phyloP scores from a whole-genome alignment of 2,888 invertebrate genomes.

The Abscondita cerata region DNA sequence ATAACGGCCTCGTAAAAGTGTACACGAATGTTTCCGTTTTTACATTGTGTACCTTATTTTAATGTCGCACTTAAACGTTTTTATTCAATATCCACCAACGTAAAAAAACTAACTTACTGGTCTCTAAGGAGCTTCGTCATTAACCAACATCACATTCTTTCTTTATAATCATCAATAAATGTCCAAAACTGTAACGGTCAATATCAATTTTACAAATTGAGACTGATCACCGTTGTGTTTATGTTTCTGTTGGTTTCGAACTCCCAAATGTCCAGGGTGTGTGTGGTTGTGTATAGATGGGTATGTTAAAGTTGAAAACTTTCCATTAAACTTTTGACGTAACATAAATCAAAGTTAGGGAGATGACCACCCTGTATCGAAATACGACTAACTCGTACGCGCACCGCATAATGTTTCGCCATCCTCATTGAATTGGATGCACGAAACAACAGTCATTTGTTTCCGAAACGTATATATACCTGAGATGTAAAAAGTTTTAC shows the following conservation, averaged over 20 bases:
- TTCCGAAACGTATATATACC: too few relatives aligned
- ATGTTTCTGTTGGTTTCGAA: constrained; percentile 20
- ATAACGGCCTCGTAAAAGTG: constrained; percentile 30
- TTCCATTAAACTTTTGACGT: constrained; percentile 19
- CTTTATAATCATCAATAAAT: constrained; percentile 33
- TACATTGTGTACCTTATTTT: constrained; percentile 23
- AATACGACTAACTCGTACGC: too few relatives aligned
- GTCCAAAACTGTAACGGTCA: constrained; percentile 39
- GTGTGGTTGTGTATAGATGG: constrained; percentile 17
- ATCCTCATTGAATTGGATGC: constrained; percentile 12
- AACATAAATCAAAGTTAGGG: constrained; percentile 6
- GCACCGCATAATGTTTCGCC: too few relatives aligned
- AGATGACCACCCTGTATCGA: background rate
- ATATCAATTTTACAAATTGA: constrained; percentile 47
- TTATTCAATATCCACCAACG: constrained; percentile 24
- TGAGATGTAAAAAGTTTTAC: constrained; percentile 33
- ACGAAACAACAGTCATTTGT: constrained; percentile 10
- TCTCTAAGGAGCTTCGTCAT: too few relatives aligned
- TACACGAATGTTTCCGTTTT: constrained; percentile 22
- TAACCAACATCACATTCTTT: constrained; percentile 11
- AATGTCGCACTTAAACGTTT: constrained; percentile 26
- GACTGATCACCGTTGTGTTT: constrained; percentile 42
- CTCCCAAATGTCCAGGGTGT: constrained; percentile 25
- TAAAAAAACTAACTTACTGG: too few relatives aligned
- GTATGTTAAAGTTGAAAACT: constrained; percentile 18